phyloP scores from a whole-genome alignment of 2,113 vertebrate species.

The Etheostoma spectabile region DNA sequence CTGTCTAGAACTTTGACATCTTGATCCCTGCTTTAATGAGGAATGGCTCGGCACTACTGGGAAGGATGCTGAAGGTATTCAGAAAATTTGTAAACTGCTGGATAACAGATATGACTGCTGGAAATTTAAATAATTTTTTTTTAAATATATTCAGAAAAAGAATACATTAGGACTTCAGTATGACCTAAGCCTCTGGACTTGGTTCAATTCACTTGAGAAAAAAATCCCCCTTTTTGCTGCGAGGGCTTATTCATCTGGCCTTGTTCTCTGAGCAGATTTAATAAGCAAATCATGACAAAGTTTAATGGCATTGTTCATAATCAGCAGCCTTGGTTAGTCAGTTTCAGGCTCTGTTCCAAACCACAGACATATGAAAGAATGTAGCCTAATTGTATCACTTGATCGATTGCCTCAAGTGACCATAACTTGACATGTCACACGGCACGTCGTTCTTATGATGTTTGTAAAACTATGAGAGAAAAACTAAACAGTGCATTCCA shows the following conservation, averaged over 20 bases:
- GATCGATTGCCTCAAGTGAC: constrained; percentile 76
- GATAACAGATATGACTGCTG: constrained; percentile 58
- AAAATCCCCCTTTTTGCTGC: constrained; percentile 10
- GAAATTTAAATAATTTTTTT: not conserved
- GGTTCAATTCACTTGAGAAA: constrained; percentile 31
- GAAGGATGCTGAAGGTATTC: constrained; percentile 84
- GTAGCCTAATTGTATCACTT: constrained; percentile 67
- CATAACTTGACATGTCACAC: constrained; percentile 64
- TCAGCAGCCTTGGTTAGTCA: constrained; percentile 46
- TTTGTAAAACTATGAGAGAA: constrained; percentile 76
- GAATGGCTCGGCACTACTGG: constrained; percentile 86
- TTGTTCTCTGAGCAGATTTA: constrained; percentile 29
- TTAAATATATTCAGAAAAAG: constrained; percentile 3
- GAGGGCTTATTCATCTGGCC: constrained; percentile 35
- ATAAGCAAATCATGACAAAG: constrained; percentile 57
- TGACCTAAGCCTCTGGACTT: constrained; percentile 16
- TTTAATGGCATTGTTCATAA: constrained; percentile 49
- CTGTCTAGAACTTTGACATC: constrained; percentile 81
- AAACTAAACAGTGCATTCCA: constrained; percentile 82
- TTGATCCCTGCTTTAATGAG: constrained; percentile 86
- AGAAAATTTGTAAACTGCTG: constrained; percentile 79
- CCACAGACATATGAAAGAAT: constrained; percentile 50
- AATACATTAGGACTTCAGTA: constrained; percentile 3
- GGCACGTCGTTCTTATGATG: constrained; percentile 74
- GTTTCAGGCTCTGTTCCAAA: constrained; percentile 37